Evolutionary conservation across 2,113 vertebrate species (phyloP), one percentile per base, ranked within the genome.

Genomic region (Aspiorhynchus laticeps): DNA sequence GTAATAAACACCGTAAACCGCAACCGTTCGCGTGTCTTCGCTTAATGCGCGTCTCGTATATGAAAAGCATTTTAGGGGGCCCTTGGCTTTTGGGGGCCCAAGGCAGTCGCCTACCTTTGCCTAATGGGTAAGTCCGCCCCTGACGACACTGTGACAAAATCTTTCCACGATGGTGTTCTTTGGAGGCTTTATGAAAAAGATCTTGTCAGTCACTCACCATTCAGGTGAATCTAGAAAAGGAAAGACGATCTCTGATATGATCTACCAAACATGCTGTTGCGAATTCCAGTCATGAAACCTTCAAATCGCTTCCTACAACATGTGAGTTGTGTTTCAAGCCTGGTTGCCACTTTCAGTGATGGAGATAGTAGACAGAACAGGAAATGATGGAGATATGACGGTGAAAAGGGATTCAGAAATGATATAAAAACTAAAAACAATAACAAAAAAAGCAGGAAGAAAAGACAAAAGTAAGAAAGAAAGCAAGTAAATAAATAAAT

Each of bases 161-260:
- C 10, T 56, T 28, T 79, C 48, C 28, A 56, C 6, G 0, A 53
- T 80, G 33, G 33, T 80, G 12, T 80, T 33, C 53, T 80, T 80
- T 59, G 53, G 21, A 26, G 41, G 14, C 6, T 75, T 76, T 80
- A 8, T 80, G 53, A 59, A 26, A 36, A 61, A 41, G 3, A 38
- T 59, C 6, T n/a, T 61, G 78, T 77, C 75, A 31, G 46, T 28
- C 75, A 19, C 74, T 28, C 75, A 19, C 74, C 43, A 51, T 77
- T 51, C 15, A 48, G 31, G 10, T 24, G 21, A 17, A 8, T 78
- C 36, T 74, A 5, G 36, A 41, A 74, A 48, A 41, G n/a, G 56
- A 61, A 7, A 46, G 1, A 3, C 3, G 5, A 46, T 48, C 11
- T 76, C 73, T 28, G 24, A 76, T 76, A 48, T 28, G 21, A 74